Conservation (phyloP, 2,797 vertebrate genomes). For the Sebastes elongatus region DNA sequence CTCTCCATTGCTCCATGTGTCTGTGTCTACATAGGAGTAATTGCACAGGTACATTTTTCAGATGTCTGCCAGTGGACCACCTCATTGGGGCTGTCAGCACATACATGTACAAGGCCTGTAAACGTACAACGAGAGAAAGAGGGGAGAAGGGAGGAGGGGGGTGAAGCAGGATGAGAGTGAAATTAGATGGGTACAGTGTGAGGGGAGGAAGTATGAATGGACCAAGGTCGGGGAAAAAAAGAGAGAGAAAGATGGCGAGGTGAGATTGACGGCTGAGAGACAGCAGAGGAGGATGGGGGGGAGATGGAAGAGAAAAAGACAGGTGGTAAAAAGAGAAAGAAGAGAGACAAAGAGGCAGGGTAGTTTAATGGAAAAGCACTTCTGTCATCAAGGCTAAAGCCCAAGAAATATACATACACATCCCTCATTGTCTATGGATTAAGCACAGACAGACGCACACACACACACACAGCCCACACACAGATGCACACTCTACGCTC, state of each 20-base stretch:
- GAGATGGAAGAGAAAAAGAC: not conserved
- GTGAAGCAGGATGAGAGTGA: conserved; percentile 3
- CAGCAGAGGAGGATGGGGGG: conserved; percentile 3
- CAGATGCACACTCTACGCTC: conserved; percentile 3
- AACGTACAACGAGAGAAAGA: conserved; percentile 37
- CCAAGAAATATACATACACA: conserved; percentile 56
- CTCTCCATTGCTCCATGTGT: conserved; percentile 29
- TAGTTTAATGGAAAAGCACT: conserved; percentile 57
- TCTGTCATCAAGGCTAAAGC: conserved; percentile 71
- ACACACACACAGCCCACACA: conserved; percentile 23
- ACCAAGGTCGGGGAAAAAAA: conserved; percentile 14
- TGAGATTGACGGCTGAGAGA: conserved; percentile 30
- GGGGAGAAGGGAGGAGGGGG: not conserved
- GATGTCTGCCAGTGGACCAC: conserved; percentile 72
- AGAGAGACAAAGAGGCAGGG: conserved; percentile 1
- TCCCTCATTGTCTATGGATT: conserved; percentile 73
- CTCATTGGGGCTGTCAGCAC: conserved; percentile 78
- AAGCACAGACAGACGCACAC: conserved; percentile 36
- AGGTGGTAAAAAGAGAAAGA: conserved; percentile 9
- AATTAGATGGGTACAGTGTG: conserved; percentile 36
- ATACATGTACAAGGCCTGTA: conserved; percentile 42
- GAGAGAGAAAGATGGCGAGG: conserved; percentile 24
- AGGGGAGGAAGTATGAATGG: conserved; percentile 1
- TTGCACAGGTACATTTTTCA: conserved; percentile 77
- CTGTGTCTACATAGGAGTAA: conserved; percentile 61